Conservation (phyloP, 2,797 vertebrate species). For the Catharus ustulatus region DNA sequence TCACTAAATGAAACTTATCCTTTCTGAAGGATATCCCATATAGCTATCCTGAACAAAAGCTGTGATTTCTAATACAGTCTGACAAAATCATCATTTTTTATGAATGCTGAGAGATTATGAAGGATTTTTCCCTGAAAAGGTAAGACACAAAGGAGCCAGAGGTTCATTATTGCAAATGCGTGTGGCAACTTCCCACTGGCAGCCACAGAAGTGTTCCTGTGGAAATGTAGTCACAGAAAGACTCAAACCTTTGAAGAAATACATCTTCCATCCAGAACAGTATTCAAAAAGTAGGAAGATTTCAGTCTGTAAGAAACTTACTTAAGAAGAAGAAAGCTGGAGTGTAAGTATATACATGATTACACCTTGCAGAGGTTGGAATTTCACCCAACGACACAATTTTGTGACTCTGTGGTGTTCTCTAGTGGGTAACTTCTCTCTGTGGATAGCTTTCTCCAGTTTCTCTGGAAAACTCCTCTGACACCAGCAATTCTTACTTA, state of each 20-base stretch:
- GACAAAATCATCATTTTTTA: not conserved
- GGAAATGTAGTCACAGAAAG: not conserved
- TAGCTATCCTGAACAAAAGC: slow-evolving; percentile 31
- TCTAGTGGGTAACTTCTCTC: not conserved
- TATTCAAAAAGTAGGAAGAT: not conserved
- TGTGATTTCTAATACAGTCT: slow-evolving; percentile 15
- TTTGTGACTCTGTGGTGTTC: not conserved
- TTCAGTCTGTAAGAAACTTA: slow-evolving; percentile 12
- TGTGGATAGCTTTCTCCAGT: not conserved
- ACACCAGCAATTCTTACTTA: not conserved
- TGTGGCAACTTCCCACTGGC: not conserved
- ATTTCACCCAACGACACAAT: not conserved
- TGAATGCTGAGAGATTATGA: not conserved
- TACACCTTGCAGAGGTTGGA: slow-evolving; percentile 53
- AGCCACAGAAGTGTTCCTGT: not conserved
- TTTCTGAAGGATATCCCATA: not conserved
- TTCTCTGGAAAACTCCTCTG: not conserved
- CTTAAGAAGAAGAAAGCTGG: not conserved
- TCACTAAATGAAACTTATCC: not conserved
- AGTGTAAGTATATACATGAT: not conserved
- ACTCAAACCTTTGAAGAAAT: not conserved
- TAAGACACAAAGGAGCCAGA: not conserved
- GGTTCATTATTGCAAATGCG: not conserved
- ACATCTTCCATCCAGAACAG: not conserved
- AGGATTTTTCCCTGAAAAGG: not conserved